A percentile compares a stretch with the other conserved stretches of the same genome.
phyloP scores from a whole-genome alignment of 2,888 invertebrate species.

The Parnassius glacialis region DNA sequence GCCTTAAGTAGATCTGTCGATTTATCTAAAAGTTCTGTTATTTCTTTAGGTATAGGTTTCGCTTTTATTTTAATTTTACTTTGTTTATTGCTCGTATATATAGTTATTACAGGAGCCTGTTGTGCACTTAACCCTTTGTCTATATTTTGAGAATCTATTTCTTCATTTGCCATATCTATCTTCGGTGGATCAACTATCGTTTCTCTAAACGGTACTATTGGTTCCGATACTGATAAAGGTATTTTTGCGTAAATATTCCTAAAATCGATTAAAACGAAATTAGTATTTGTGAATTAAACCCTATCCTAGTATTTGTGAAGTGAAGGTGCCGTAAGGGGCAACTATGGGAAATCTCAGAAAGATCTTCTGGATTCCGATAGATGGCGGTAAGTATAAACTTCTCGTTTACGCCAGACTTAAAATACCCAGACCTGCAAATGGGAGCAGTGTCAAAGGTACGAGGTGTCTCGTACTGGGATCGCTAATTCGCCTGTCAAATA shows the following conservation, averaged over 20 bases:
- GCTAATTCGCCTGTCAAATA: too few species aligned
- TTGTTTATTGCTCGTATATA: constrained; percentile 86
- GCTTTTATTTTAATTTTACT: constrained; percentile 88
- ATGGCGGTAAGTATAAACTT: too few species aligned
- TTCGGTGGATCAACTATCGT: constrained; percentile 92
- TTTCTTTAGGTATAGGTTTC: constrained; percentile 86
- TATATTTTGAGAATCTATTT: constrained; percentile 83
- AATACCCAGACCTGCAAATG: too few species aligned
- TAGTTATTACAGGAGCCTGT: constrained; percentile 76
- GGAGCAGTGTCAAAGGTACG: too few species aligned
- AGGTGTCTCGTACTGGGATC: too few species aligned
- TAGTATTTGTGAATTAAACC: too few species aligned
- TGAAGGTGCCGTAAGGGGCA: too few species aligned
- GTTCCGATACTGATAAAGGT: constrained; percentile 94
- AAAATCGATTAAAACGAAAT: constrained; percentile 31
- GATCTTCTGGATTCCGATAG: too few species aligned
- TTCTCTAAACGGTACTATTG: constrained; percentile 97
- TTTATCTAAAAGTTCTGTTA: constrained; percentile 86
- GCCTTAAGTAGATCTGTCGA: constrained; percentile 86
- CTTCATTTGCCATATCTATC: constrained; percentile 92
- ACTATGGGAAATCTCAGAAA: too few species aligned
- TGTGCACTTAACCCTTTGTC: constrained; percentile 70
- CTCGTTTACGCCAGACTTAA: too few species aligned
- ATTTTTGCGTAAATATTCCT: constrained; percentile 89
- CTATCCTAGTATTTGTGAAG: too few species aligned